Evolutionary conservation across 2,113 vertebrate species (phyloP), one percentile per base, ranked within the genome.

Genomic region (Gymnocephalus cernua): DNA sequence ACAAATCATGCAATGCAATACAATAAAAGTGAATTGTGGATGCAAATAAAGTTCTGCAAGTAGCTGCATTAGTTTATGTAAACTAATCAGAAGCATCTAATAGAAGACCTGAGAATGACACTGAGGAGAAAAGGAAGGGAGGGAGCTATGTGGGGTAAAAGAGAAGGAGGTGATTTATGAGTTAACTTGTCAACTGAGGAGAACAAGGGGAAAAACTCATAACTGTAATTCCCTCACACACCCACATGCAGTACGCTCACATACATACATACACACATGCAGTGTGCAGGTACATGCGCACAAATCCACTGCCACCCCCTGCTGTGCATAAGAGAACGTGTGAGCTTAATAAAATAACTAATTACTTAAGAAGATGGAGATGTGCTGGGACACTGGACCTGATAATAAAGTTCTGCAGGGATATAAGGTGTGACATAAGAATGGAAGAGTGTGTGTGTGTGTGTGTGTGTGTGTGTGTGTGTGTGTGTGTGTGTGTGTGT

Each of bases 11-110:
- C 35, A n/a, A 10, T 23, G 51, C 4, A 54, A 23, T 21, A 54
- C 21, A 54, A n/a, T 54, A 54, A 23, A n/a, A 53, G 50, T 21
- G 21, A 53, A 23, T 68, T 63, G 44, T 61, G 53, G 13, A 56
- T 53, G 44, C 54, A 72, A 48, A 96, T 95, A 93, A 91, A 93
- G 90, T 94, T n/a, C 93, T 95, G 95, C 95, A 95, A 96, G 95
- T 95, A 97, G 96, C 95, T 96, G 95, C 92, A 94, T 94, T 91
- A 93, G 95, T 96, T 97, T 96, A 96, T 96, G 97, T 96, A 97
- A 97, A 96, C 96, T 95, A 95, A 96, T 95, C 93, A 93, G 92
- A 92, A 92, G n/a, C 50, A 80, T 86, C 71, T 76, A 80, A 85
- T 85, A 80, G 47, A 53, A 73, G 85, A 89, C 80, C 81, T 70